Conservation (phyloP, 2,888 invertebrate species). For the Erebia aethiops region DNA sequence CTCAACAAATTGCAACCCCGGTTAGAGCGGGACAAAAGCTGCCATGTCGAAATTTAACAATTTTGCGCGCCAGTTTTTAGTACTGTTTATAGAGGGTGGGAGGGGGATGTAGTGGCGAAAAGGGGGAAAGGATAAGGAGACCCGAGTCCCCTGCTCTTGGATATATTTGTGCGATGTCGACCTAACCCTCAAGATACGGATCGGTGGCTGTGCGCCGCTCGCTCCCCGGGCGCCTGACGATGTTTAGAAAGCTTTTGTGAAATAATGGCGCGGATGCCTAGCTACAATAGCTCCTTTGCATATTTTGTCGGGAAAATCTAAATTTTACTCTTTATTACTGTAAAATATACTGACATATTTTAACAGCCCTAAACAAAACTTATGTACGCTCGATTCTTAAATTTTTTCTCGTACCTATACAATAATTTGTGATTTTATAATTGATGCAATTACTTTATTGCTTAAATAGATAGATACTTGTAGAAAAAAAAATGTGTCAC, state of each 20-base stretch:
- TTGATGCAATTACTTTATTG: background rate
- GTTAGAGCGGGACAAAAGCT: conserved; percentile 62
- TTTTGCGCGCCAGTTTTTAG: conserved; percentile 75
- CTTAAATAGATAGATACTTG: too few species aligned
- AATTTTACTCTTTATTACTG: conserved; percentile 25
- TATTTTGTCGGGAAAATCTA: conserved; percentile 31
- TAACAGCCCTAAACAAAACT: background rate
- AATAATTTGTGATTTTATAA: background rate
- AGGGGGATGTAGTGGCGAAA: conserved; percentile 67
- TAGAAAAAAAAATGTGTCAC: too few species aligned
- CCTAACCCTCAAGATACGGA: conserved; percentile 63
- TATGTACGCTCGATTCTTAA: background rate
- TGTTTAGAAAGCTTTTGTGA: conserved; percentile 67
- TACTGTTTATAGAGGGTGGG: conserved; percentile 72
- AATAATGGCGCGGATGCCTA: conserved; percentile 56
- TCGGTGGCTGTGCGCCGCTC: conserved; percentile 57
- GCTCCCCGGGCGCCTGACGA: conserved; percentile 50
- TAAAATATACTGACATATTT: background rate
- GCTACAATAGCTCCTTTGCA: conserved; percentile 38
- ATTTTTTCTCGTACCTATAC: background rate
- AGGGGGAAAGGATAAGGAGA: conserved; percentile 75
- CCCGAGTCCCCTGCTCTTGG: conserved; percentile 73
- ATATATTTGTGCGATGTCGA: conserved; percentile 72
- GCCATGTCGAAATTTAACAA: conserved; percentile 72
- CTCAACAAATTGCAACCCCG: conserved; percentile 74